These are phyloP conservation scores for Brachionus manjavacas DNA, from an alignment of 1,140 invertebrate genomes.

Conservation along the genomic window DNA sequence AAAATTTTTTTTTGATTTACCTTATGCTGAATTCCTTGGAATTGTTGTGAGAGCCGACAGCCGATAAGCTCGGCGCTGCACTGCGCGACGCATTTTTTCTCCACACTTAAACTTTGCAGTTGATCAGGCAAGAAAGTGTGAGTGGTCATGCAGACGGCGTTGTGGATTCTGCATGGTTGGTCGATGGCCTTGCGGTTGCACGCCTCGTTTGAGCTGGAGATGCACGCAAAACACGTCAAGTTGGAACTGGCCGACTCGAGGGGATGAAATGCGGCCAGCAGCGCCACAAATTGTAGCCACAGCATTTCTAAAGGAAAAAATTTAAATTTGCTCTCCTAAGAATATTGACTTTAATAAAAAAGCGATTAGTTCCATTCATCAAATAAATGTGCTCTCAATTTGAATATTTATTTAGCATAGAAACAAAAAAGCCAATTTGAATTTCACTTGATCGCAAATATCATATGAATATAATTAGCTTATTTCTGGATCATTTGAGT, in stretches of 20 bases:
- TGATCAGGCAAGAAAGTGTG: background rate
- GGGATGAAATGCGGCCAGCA: background rate
- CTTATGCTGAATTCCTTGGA: background rate
- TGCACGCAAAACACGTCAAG: slow-evolving; percentile 33
- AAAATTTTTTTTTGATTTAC: background rate
- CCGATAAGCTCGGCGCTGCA: background rate
- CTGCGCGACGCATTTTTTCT: background rate
- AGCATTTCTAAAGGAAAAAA: background rate
- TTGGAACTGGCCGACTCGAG: background rate
- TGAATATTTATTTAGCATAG: slow-evolving; percentile 12
- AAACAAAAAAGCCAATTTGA: background rate
- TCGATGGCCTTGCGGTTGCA: slow-evolving; percentile 26
- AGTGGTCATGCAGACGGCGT: background rate
- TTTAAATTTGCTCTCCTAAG: background rate
- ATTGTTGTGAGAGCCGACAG: background rate
- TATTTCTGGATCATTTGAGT: slow-evolving; percentile 23
- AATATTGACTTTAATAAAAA: background rate
- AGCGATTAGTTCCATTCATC: background rate
- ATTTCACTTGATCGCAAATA: slow-evolving; percentile 14
- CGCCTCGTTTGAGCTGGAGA: background rate
- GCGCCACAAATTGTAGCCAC: background rate
- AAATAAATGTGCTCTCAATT: slow-evolving; percentile 11
- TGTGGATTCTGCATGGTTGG: background rate
- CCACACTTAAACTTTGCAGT: background rate
- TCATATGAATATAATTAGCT: slow-evolving; percentile 35